These are phyloP conservation scores for Deroptyus accipitrinus DNA, from an alignment of 2,113 vertebrate species.

Conservation along the genomic window DNA sequence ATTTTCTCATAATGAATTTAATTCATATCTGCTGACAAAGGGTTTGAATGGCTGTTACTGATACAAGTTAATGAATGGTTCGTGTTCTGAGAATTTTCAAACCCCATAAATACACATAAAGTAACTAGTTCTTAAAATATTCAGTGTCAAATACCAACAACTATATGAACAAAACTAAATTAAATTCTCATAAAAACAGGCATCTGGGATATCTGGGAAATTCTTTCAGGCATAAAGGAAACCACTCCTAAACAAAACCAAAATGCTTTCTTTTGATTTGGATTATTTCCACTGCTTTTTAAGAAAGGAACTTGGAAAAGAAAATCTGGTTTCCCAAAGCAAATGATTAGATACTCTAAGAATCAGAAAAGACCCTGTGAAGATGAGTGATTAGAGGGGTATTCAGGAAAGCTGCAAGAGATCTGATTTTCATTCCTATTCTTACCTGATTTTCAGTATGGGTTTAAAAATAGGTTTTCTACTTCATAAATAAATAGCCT, in stretches of 20 bases:
- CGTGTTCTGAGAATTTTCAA: background rate
- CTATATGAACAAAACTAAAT: background rate
- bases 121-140: background rate
- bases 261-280: background rate
- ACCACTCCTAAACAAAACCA: background rate
- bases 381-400: background rate
- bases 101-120: background rate
- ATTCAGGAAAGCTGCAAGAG: background rate
- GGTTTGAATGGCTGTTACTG: background rate
- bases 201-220: fast-evolving
- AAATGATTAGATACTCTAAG: background rate
- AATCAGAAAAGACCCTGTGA: background rate
- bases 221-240: background rate
- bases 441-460: background rate
- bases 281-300: background rate
- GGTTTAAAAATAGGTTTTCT: background rate
- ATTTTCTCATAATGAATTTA: background rate
- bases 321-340: background rate
- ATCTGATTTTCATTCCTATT: background rate
- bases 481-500: background rate
- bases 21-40: background rate
- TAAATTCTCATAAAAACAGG: background rate
- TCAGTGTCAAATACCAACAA: background rate
- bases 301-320: background rate
- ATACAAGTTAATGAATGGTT: background rate